These are phyloP conservation scores for Fragum sueziense DNA, from an alignment of 2,888 invertebrate genomes.

Conservation along the genomic window DNA sequence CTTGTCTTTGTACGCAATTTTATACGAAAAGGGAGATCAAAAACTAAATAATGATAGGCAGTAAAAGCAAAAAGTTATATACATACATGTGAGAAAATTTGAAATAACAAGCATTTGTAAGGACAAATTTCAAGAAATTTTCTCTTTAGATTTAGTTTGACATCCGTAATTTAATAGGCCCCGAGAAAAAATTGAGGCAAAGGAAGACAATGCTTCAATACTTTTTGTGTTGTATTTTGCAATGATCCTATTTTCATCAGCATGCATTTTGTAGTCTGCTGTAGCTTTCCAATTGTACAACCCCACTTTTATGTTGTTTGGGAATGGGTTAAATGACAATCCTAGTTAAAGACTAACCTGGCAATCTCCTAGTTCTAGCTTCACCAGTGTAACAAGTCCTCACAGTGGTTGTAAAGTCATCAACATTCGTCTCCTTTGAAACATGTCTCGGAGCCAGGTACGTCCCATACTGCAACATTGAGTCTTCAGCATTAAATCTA, in stretches of 20 bases:
- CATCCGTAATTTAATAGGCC: too few relatives aligned
- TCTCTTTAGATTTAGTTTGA: too few relatives aligned
- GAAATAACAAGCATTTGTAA: too few relatives aligned
- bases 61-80: too few relatives aligned
- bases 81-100: too few relatives aligned
- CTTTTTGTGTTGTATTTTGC: not conserved
- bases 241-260: not conserved
- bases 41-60: too few relatives aligned
- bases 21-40: too few relatives aligned
- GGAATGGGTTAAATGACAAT: not conserved
- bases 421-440: slow-evolving; percentile 61
- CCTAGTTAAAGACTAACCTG: slow-evolving; percentile 26
- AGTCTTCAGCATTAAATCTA: slow-evolving; percentile 26
- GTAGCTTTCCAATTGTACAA: not conserved
- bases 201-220: not conserved
- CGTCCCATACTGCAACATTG: slow-evolving; percentile 55
- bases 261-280: not conserved
- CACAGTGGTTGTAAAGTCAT: slow-evolving; percentile 62
- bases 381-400: slow-evolving; percentile 61
- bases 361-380: slow-evolving; percentile 62
- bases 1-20: too few relatives aligned
- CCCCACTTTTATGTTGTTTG: not conserved
- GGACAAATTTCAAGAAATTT: too few relatives aligned
- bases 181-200: too few relatives aligned
- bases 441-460: slow-evolving; percentile 59